Percentiles rank a stretch among this genome's conserved stretches.
These are phyloP conservation scores for Anisognathus igniventris DNA, from an alignment of 2,797 vertebrate genomes.

Conservation along the genomic window DNA sequence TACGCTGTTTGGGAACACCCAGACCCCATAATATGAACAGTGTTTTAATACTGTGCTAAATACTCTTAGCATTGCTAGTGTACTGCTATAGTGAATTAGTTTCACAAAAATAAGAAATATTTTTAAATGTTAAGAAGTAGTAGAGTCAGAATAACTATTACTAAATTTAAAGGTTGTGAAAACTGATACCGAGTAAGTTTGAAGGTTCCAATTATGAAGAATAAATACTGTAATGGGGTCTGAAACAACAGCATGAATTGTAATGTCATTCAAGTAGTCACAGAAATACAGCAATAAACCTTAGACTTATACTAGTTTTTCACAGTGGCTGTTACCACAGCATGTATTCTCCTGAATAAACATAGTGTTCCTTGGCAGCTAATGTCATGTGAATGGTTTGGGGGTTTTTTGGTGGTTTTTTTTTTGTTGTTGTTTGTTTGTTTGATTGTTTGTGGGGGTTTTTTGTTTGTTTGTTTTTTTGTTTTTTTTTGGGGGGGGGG, in stretches of 20 bases:
- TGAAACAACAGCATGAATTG: background rate
- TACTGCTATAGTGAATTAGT: background rate
- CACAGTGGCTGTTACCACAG: background rate
- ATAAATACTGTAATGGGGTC: background rate
- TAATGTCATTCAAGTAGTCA: background rate
- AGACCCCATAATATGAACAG: background rate
- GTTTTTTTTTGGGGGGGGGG: background rate
- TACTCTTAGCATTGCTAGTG: background rate
- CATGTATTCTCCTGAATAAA: background rate
- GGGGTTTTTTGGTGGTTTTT: background rate
- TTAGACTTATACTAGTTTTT: background rate
- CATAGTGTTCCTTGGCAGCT: background rate
- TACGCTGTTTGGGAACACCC: background rate
- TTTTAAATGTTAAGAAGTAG: background rate
- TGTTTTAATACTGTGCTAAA: background rate
- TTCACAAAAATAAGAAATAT: background rate
- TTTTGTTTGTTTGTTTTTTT: background rate
- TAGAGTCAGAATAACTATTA: background rate
- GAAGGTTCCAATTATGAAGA: background rate
- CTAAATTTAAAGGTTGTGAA: conserved; percentile 15
- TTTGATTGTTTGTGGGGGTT: background rate
- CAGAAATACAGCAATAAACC: background rate
- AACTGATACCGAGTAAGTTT: background rate
- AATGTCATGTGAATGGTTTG: background rate
- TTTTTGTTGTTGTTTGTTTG: no score